Percentiles rank a stretch among this genome's conserved stretches.
Evolutionary conservation across 2,888 invertebrate genomes (phyloP).

Genomic region (Coleophora deauratella): DNA sequence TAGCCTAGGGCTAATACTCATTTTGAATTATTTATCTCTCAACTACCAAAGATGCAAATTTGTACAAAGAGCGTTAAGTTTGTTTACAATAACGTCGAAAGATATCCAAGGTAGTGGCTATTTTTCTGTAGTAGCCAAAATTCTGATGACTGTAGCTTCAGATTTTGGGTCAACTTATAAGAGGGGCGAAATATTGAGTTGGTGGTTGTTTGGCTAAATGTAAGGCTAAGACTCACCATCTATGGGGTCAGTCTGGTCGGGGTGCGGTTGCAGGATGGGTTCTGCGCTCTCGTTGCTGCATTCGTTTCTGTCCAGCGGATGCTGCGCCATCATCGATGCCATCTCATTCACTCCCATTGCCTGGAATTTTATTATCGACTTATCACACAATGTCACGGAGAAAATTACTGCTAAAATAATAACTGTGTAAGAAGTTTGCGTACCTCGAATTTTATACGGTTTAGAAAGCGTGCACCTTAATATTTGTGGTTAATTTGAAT

Average conservation of each 20-base stretch:
- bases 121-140: no score
- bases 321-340: conserved; percentile 76
- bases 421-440: no score
- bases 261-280: conserved; percentile 75
- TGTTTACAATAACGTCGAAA: no score
- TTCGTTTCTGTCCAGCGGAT: conserved; percentile 73
- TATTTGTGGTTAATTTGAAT: neutral
- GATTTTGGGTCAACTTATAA: no score
- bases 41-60: no score
- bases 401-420: no score
- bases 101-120: no score
- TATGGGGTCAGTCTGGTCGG: conserved; percentile 82
- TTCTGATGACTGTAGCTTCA: no score
- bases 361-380: conserved; percentile 1
- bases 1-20: no score
- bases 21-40: no score
- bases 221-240: conserved; percentile 77
- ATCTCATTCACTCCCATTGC: conserved; percentile 75
- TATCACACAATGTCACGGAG: neutral
- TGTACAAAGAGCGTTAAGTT: no score
- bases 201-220: conserved; percentile 17
- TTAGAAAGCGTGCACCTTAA: neutral
- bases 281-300: conserved; percentile 71
- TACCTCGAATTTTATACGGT: neutral
- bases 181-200: no score